A percentile compares a stretch with the other conserved stretches of the same genome.
These are phyloP conservation scores for Molorchus minor DNA, from an alignment of 2,888 invertebrate genomes.

Conservation along the genomic window DNA sequence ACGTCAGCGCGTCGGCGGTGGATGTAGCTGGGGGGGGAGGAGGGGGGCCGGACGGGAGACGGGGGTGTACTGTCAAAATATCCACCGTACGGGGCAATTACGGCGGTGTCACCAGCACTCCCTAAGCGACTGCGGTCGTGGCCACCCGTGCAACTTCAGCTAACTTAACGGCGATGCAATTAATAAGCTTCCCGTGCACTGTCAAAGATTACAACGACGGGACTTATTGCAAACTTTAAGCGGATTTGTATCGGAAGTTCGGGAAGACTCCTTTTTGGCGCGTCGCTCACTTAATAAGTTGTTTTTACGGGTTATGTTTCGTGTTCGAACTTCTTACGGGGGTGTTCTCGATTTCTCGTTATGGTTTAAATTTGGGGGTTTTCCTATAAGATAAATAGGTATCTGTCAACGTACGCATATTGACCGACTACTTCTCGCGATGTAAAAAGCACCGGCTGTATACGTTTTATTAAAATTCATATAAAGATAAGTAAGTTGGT, in stretches of 20 bases:
- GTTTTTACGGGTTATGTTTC: too few relatives aligned
- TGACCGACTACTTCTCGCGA: too few relatives aligned
- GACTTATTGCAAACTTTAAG: constrained; percentile 37
- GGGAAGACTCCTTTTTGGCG: background rate
- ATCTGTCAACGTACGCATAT: too few relatives aligned
- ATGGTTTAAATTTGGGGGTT: too few relatives aligned
- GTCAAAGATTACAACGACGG: constrained; percentile 36
- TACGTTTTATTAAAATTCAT: too few relatives aligned
- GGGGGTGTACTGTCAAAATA: constrained; percentile 46
- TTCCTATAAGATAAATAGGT: too few relatives aligned
- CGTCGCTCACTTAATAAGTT: too few relatives aligned
- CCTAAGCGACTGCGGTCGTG: constrained; percentile 51
- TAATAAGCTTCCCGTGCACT: constrained; percentile 39
- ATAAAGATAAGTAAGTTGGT: too few relatives aligned
- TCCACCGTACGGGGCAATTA: constrained; percentile 49
- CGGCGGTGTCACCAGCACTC: constrained; percentile 52
- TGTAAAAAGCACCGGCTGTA: too few relatives aligned
- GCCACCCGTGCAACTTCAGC: constrained; percentile 40
- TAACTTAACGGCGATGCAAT: constrained; percentile 45
- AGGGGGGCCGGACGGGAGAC: background rate
- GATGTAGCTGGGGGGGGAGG: constrained; percentile 1
- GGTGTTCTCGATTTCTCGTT: too few relatives aligned
- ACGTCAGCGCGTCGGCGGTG: constrained; percentile 19
- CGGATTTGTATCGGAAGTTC: constrained; percentile 34
- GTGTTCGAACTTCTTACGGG: too few relatives aligned